Base-by-base conservation (phyloP, 2,113 vertebrate genomes). In the Dicaeum eximium region DNA sequence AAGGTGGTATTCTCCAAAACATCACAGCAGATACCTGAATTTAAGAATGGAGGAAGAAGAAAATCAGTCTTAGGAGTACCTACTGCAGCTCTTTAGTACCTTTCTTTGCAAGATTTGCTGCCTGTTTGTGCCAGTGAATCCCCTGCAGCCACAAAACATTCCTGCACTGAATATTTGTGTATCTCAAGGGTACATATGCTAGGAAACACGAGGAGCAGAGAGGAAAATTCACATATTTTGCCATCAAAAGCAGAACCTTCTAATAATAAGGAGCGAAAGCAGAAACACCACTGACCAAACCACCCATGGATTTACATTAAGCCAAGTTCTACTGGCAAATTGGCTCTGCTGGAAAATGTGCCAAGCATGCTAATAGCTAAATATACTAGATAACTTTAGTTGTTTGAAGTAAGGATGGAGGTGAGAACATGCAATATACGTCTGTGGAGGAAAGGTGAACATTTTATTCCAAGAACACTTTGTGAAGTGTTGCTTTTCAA, bases 381-480 rank as follows among this genome's bases (percentile, higher is more conserved):
- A 90, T 72, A 70, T 16, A 48, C 12, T 17, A 21, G 14, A 18
- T 35, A 51, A 80, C n/a, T 61, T 67, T 3, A 58, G 50, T 25
- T 67, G 35, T 66, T 83, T 90, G 58, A 82, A 79, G 25, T 57
- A 73, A 80, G 42, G 16, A 86, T 70, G 50, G 35, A 86, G 61
- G 85, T 47, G 23, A 88, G 45, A 88, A 80, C 25, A 22, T 77
- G 42, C 15, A 75, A 79, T 19, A 83, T 17, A 28, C 11, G 38
- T 70, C 37, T 48, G 33, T 53, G 50, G 50, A 64, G 42, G 12
- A 91, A 31, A 82, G 6, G 31, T 50, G 24, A 96, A 88, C 44
- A 62, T 61, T 88, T 80, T 38, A 70, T 58, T 92, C 79, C 47
- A 80, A 79, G 54, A 70, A 88, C 27, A 83, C 40, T 90, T 72